Percentiles rank a stretch among this genome's conserved stretches.
Evolutionary conservation across 2,113 vertebrate genomes (phyloP).

Genomic region (Cebidichthys violaceus): DNA sequence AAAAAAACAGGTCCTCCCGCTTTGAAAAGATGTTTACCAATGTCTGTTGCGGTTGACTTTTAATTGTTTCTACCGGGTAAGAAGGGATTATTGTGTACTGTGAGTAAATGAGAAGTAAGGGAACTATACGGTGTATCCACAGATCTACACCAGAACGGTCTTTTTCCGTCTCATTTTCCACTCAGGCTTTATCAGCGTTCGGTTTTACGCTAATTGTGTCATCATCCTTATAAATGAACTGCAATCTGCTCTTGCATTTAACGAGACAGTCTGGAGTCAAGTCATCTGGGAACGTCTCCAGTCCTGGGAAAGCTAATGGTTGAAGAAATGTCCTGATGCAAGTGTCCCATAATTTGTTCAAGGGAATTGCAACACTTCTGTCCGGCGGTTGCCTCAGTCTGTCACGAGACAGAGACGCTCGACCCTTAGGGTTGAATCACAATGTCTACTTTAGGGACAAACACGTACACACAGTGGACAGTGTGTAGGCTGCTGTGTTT

Average conservation of each 20-base stretch:
- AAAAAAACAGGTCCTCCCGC: constrained; percentile 48
- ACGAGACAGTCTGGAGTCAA: constrained; percentile 15
- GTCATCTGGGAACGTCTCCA: constrained; percentile 31
- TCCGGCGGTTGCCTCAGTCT: constrained; percentile 72
- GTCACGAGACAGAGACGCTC: constrained; percentile 46
- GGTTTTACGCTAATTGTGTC: constrained; percentile 26
- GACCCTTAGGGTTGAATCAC: constrained; percentile 65
- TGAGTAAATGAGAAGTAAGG: constrained; percentile 27
- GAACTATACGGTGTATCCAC: not conserved
- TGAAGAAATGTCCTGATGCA: constrained; percentile 56
- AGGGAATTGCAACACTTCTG: constrained; percentile 66
- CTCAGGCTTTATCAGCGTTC: constrained; percentile 20
- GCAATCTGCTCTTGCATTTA: constrained; percentile 25
- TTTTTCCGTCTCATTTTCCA: constrained; percentile 14
- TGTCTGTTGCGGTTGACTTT: constrained; percentile 28
- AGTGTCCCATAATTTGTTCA: constrained; percentile 64
- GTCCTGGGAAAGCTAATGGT: constrained; percentile 48
- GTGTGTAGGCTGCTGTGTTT: constrained; percentile 48
- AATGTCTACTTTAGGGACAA: constrained; percentile 48
- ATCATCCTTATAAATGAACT: constrained; percentile 23
- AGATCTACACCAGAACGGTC: constrained; percentile 7
- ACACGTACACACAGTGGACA: constrained; percentile 50
- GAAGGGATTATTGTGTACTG: constrained; percentile 20
- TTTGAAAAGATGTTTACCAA: constrained; percentile 39
- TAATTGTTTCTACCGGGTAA: constrained; percentile 42